Base-by-base conservation (phyloP, 2,113 vertebrate genomes). In the Empidonax alnorum region DNA sequence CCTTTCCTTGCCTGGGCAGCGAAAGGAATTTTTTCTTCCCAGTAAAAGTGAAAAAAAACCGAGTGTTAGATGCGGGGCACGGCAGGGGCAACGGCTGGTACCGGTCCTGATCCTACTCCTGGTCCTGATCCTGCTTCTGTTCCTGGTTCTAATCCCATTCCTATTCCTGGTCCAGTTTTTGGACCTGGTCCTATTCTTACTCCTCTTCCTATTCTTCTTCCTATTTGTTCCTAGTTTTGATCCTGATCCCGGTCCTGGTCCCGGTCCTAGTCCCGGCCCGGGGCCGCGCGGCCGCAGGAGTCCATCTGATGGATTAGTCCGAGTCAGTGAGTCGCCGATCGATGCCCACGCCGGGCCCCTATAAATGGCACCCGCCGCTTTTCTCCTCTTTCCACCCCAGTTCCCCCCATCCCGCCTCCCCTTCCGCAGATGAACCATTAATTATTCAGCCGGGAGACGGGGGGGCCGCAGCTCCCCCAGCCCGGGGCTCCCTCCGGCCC, bases 371-470 rank as follows among this genome's bases (percentile, higher is more conserved):
- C 67, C 91, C 46, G 79, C 90, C 35, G 63, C 66, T 95, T 76
- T 68, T 63, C 89, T 91, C 61, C 66, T 85, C 84, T 96, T 95
- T 91, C 91, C 89, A 90, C 62, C 84, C 93, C 91, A 88, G 61
- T 87, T 92, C 85, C 80, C 62, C 72, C 58, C 46, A 27, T 52
- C 77, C 35, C 76, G n/a, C 69, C 50, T 50, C 90, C 82, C 80
- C 62, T 22, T 50, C 81, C 73, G 76, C 90, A 80, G 86, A 87
- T 84, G 87, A 96, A 53, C 72, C 81, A 89, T 95, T 71, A 94
- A 95, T 97, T 96, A 97, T 96, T 97, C 97, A 98, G 96, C 98
- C 94, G 97, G 92, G 98, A 96, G 42, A 58, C 28, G 73, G 25
- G 78, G 68, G 82, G 30, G 37, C 30, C 30, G 33, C 69, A 33